These are phyloP conservation scores for Helicoverpa zea DNA, from an alignment of 1,140 invertebrate species.

Conservation along the genomic window DNA sequence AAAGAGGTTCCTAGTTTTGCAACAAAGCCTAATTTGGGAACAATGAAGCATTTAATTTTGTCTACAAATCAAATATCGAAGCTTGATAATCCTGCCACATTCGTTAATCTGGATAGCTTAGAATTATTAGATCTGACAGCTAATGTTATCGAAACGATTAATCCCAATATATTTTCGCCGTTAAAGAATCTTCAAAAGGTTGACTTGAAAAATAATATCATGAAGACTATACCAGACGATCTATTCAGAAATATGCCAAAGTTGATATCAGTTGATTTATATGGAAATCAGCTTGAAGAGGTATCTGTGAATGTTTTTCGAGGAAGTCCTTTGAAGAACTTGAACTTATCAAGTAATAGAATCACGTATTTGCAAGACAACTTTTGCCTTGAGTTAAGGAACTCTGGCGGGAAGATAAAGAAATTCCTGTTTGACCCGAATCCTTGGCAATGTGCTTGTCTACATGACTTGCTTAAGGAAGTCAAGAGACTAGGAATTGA, in stretches of 20 bases:
- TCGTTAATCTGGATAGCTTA: constrained; percentile 58
- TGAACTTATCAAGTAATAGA: constrained; percentile 72
- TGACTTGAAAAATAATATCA: constrained; percentile 65
- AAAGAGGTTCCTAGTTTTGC: constrained; percentile 69
- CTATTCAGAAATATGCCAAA: constrained; percentile 69
- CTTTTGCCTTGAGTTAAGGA: constrained; percentile 75
- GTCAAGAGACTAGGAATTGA: constrained; percentile 64
- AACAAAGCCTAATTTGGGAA: constrained; percentile 61
- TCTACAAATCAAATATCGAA: constrained; percentile 67
- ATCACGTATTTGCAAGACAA: constrained; percentile 77
- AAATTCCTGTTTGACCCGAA: constrained; percentile 79
- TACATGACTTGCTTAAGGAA: constrained; percentile 71
- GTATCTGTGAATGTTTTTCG: constrained; percentile 72
- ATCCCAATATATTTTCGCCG: constrained; percentile 65
- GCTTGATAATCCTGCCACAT: constrained; percentile 57
- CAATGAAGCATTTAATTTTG: constrained; percentile 66
- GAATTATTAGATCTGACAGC: constrained; percentile 66
- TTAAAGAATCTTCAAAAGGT: constrained; percentile 69
- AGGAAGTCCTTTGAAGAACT: constrained; percentile 64
- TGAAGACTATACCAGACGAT: constrained; percentile 67
- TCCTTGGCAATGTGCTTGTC: constrained; percentile 79
- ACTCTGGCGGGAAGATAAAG: constrained; percentile 67
- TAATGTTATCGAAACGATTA: constrained; percentile 68
- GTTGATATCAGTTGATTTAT: constrained; percentile 69
- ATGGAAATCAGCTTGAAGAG: constrained; percentile 66